Percentiles rank a stretch among this genome's conserved stretches.
These are phyloP conservation scores for Rissa tridactyla DNA, from an alignment of 2,113 vertebrate species.

Conservation along the genomic window DNA sequence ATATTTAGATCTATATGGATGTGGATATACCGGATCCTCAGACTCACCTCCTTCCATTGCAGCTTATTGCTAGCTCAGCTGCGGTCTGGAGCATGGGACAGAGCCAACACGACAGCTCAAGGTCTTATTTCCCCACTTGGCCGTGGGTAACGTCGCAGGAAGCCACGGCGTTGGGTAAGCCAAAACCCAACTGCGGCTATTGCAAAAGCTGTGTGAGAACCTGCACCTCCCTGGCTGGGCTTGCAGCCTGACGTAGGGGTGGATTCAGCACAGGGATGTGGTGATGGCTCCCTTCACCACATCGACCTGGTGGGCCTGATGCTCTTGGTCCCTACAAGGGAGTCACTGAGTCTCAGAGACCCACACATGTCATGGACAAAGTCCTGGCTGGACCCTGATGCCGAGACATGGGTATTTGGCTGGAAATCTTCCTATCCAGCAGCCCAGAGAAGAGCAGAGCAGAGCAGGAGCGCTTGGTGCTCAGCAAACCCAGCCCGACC, in stretches of 20 bases:
- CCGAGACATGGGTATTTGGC: neutral
- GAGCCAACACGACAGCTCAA: neutral
- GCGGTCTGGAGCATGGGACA: neutral
- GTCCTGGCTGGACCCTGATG: neutral
- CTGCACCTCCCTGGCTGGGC: neutral
- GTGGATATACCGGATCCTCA: neutral
- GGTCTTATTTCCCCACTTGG: slow-evolving; percentile 11
- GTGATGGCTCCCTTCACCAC: neutral
- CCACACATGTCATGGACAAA: rapidly evolving
- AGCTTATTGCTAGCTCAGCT: neutral
- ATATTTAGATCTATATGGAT: neutral
- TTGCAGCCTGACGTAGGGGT: neutral
- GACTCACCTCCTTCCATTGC: neutral
- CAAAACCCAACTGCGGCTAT: neutral
- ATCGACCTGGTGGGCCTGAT: neutral
- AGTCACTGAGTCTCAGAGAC: neutral
- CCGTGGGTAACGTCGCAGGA: neutral
- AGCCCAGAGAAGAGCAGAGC: neutral
- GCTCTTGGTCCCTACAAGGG: neutral
- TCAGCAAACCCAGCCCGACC: neutral
- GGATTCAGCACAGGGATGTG: neutral
- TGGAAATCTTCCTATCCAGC: neutral
- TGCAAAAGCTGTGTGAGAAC: slow-evolving; percentile 28
- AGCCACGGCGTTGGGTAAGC: neutral
- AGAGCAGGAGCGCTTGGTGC: neutral